Evolutionary conservation across 1,140 invertebrate genomes (phyloP).

Genomic region (Drosophila lini): DNA sequence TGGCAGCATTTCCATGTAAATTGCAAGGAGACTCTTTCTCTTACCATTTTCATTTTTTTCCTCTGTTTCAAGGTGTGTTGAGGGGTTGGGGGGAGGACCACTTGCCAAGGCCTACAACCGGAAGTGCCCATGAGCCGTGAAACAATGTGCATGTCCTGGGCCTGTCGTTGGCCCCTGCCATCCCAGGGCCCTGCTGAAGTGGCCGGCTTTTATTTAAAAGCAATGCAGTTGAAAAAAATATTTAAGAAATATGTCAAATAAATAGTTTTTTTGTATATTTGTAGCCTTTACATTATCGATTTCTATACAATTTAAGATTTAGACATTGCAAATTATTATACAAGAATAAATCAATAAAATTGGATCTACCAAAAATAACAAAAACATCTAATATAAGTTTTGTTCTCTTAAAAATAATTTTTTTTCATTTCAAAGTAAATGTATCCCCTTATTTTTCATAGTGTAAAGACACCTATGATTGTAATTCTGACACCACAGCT

Average conservation of each 20-base stretch:
- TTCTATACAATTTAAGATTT: no score
- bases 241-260: no score
- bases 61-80: background rate
- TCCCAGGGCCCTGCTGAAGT: background rate
- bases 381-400: background rate
- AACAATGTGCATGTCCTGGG: slow-evolving; percentile 28
- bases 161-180: background rate
- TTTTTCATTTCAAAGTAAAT: no score
- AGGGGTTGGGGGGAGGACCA: background rate
- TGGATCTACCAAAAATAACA: background rate
- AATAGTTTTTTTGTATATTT: background rate
- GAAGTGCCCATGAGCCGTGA: slow-evolving; percentile 27
- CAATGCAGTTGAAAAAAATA: background rate
- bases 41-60: background rate
- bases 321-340: no score
- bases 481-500: background rate
- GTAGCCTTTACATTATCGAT: background rate
- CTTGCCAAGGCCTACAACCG: slow-evolving; percentile 35
- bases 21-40: slow-evolving; percentile 16
- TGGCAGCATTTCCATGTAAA: slow-evolving; percentile 32
- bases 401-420: background rate
- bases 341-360: no score
- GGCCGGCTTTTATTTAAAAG: background rate
- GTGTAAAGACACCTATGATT: slow-evolving; percentile 8
- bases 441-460: background rate